Evolutionary conservation across 2,113 vertebrate species (phyloP).

Genomic region (Pungitius pungitius): DNA sequence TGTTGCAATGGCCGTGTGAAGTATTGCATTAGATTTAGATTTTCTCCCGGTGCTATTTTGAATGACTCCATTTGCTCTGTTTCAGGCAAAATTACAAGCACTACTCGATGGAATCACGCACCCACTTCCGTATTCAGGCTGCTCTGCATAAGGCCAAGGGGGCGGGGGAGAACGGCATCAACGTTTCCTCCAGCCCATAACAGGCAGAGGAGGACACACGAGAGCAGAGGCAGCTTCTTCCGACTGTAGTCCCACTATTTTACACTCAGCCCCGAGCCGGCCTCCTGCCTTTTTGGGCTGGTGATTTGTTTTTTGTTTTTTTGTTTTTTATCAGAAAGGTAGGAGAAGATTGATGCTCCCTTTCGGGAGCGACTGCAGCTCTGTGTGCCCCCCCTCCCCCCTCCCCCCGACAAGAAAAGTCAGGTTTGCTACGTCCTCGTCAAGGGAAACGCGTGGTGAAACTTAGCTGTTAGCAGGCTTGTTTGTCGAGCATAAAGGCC

Average conservation of each 20-base stretch:
- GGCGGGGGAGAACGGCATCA: slow-evolving; percentile 80
- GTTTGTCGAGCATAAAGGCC: slow-evolving; percentile 21
- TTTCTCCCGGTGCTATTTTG: not conserved
- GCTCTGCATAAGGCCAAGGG: slow-evolving; percentile 90
- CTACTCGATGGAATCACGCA: slow-evolving; percentile 99
- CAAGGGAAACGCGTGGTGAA: slow-evolving; percentile 35
- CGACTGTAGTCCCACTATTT: slow-evolving; percentile 40
- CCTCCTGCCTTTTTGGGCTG: slow-evolving; percentile 4
- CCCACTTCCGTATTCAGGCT: slow-evolving; percentile 97
- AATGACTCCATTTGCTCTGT: slow-evolving; percentile 32
- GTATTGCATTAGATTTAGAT: not conserved
- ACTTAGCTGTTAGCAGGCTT: slow-evolving; percentile 38
- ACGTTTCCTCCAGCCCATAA: slow-evolving; percentile 77
- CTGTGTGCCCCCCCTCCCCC: no score
- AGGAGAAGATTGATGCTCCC: slow-evolving; percentile 19
- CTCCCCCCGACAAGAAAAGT: slow-evolving; percentile 14
- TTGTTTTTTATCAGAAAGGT: slow-evolving; percentile 13
- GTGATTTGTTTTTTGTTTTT: slow-evolving; percentile 7
- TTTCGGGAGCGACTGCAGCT: slow-evolving; percentile 5
- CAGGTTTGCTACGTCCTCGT: slow-evolving; percentile 6
- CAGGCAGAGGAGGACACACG: slow-evolving; percentile 31
- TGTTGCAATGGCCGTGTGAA: not conserved
- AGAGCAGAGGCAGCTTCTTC: slow-evolving; percentile 42
- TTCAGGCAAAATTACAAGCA: slow-evolving; percentile 97
- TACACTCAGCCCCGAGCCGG: slow-evolving; percentile 38